Evolutionary conservation across 2,113 vertebrate species (phyloP).

Genomic region (Hoplias malabaricus): DNA sequence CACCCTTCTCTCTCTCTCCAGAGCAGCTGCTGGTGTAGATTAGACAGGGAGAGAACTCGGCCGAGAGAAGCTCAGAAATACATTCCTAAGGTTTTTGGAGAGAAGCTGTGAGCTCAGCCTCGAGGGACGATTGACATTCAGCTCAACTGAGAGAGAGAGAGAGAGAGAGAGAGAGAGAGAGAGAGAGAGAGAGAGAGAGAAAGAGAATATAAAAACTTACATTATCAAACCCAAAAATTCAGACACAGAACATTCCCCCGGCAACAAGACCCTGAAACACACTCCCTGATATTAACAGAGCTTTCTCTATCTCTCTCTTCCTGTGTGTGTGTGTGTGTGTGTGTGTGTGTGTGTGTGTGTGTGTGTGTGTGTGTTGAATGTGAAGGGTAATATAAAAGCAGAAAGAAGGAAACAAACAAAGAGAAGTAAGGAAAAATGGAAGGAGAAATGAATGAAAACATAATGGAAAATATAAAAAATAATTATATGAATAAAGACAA

Average conservation of each 20-base stretch:
- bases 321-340: background rate
- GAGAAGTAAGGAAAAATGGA: no score
- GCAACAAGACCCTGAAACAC: background rate
- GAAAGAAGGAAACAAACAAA: no score
- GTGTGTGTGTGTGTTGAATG: no score
- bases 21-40: background rate
- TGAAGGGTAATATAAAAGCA: no score
- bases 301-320: no score
- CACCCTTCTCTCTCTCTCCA: no score
- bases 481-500: no score
- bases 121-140: background rate
- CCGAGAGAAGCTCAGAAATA: background rate
- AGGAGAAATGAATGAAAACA: no score
- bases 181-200: background rate
- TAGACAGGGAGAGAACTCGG: background rate
- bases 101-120: slow-evolving; percentile 1
- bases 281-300: background rate
- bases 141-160: background rate
- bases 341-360: no score
- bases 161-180: background rate
- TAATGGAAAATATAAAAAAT: no score
- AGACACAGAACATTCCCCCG: background rate
- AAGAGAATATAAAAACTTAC: background rate
- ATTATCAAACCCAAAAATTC: background rate
- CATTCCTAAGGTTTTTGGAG: background rate